Evolutionary conservation across 2,888 invertebrate genomes (phyloP).

Genomic region (Alsophila aescularia): DNA sequence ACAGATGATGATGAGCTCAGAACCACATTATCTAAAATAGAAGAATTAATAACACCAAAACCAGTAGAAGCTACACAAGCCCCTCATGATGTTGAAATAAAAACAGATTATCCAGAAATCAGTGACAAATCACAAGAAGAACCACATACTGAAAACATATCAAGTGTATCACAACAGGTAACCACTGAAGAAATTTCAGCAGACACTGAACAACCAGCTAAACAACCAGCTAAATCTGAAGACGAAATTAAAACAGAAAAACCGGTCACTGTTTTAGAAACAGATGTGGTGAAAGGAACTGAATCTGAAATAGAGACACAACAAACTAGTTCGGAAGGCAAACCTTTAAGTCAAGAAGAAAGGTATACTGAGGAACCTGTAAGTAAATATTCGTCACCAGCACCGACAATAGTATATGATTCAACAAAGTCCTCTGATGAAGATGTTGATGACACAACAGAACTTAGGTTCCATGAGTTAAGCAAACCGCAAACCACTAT

Average conservation of each 20-base stretch:
- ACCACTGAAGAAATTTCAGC: background rate
- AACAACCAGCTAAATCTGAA: conserved; percentile 1
- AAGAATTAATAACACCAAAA: conserved; percentile 20
- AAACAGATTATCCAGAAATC: conserved; percentile 20
- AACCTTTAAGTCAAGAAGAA: conserved; percentile 1
- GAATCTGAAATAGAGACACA: conserved; percentile 3
- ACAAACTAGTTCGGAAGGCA: conserved; percentile 2
- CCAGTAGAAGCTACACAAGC: conserved; percentile 7
- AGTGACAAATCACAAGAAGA: conserved; percentile 10
- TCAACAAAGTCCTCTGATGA: conserved; percentile 6
- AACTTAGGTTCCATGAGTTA: conserved; percentile 2
- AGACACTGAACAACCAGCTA: background rate
- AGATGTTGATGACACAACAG: background rate
- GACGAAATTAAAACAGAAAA: conserved; percentile 12
- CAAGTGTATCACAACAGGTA: background rate
- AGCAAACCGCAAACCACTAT: conserved; percentile 6
- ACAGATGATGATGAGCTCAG: conserved; percentile 12
- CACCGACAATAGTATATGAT: conserved; percentile 1
- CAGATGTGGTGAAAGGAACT: background rate
- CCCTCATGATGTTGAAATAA: conserved; percentile 7
- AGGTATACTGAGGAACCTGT: conserved; percentile 10
- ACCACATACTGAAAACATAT: conserved; percentile 6
- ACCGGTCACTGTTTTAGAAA: background rate
- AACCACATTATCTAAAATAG: conserved; percentile 12
- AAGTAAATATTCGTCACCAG: conserved; percentile 5